phyloP scores from a whole-genome alignment of 2,797 vertebrate species.

The Argentina silus region DNA sequence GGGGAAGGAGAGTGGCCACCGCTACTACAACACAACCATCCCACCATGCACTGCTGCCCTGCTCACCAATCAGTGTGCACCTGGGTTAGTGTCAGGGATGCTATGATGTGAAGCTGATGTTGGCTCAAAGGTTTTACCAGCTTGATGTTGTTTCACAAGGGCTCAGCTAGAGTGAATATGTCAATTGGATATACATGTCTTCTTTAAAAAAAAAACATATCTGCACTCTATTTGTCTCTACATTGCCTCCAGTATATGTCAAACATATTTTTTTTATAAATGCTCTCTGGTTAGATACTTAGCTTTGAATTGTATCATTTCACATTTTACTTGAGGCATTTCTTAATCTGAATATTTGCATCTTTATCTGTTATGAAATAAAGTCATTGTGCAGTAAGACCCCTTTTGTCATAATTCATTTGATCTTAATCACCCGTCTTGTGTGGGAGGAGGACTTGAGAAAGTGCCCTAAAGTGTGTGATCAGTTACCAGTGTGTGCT shows the following conservation, averaged over 20 bases:
- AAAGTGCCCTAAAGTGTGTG: slow-evolving; percentile 59
- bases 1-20: slow-evolving; percentile 15
- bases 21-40: background rate
- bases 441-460: slow-evolving; percentile 66
- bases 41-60: slow-evolving; percentile 47
- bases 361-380: slow-evolving; percentile 45
- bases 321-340: slow-evolving; percentile 13
- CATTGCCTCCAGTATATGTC: background rate
- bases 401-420: slow-evolving; percentile 27
- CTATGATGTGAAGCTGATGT: background rate
- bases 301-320: background rate
- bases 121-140: background rate
- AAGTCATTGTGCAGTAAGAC: slow-evolving; percentile 46
- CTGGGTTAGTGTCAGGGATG: background rate
- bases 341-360: slow-evolving; percentile 20
- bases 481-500: slow-evolving; percentile 67
- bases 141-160: too few relatives aligned
- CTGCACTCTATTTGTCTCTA: background rate
- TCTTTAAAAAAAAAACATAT: background rate
- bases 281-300: background rate
- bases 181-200: too few relatives aligned
- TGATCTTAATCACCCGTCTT: slow-evolving; percentile 51
- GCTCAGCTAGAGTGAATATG: background rate
- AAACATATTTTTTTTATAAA: background rate
- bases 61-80: slow-evolving; percentile 40